Percentiles rank a stretch among this genome's conserved stretches.
phyloP scores from a whole-genome alignment of 2,113 vertebrate genomes.

The Pyrgilauda ruficollis region DNA sequence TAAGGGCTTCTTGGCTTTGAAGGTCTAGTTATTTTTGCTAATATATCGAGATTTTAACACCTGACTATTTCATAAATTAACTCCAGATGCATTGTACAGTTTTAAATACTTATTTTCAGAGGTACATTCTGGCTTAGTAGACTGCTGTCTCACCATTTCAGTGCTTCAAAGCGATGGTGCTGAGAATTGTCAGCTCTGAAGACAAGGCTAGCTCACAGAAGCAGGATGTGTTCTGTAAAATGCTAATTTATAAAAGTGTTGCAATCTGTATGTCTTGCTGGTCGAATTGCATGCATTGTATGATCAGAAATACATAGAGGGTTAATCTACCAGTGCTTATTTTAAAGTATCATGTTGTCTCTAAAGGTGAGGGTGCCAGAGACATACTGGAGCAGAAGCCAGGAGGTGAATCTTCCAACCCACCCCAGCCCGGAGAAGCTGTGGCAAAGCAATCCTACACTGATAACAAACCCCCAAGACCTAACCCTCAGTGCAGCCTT shows the following conservation, averaged over 20 bases:
- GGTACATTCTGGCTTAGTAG: neutral
- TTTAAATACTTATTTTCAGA: neutral
- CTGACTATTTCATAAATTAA: neutral
- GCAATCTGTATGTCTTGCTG: neutral
- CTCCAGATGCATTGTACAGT: neutral
- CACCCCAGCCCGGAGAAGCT: neutral
- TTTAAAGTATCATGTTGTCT: neutral
- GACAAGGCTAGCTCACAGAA: neutral
- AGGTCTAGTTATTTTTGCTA: conserved; percentile 7
- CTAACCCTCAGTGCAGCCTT: neutral
- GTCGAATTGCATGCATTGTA: neutral
- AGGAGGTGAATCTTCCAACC: neutral
- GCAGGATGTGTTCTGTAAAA: neutral
- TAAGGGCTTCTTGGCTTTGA: neutral
- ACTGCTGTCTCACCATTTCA: neutral
- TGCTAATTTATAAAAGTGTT: neutral
- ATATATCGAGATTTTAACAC: neutral
- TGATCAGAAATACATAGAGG: neutral
- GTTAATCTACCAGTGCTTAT: neutral
- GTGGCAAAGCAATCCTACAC: neutral
- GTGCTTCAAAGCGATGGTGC: neutral
- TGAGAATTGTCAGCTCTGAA: conserved; percentile 10
- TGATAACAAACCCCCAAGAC: neutral
- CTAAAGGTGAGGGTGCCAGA: neutral
- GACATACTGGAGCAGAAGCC: accelerated